These are phyloP conservation scores for Drosophila funebris DNA, from an alignment of 1,140 invertebrate species.

Conservation along the genomic window DNA sequence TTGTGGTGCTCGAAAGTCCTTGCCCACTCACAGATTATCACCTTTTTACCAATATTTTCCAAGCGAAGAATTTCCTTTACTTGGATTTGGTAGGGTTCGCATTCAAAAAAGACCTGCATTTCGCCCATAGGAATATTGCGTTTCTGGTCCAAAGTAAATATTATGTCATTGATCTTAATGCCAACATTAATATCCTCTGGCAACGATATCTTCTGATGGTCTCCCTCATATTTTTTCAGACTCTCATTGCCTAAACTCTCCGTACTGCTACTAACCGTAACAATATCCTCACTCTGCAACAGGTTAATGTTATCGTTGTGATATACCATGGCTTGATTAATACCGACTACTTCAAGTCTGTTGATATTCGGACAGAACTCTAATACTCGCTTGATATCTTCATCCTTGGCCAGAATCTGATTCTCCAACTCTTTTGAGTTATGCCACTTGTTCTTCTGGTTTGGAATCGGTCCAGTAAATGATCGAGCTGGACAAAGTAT, in stretches of 20 bases:
- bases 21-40: conserved; percentile 59
- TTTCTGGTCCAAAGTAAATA: neutral
- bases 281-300: neutral
- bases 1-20: neutral
- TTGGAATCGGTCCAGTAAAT: neutral
- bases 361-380: conserved; percentile 60
- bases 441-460: conserved; percentile 38
- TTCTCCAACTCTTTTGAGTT: conserved; percentile 49
- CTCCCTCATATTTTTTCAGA: neutral
- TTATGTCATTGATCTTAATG: conserved; percentile 39
- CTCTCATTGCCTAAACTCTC: neutral
- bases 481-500: conserved; percentile 16
- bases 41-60: conserved; percentile 58
- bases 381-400: conserved; percentile 56
- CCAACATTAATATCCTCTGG: neutral
- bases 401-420: conserved; percentile 12
- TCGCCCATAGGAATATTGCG: neutral
- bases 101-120: conserved; percentile 40
- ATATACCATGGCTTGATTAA: neutral
- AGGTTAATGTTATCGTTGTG: conserved; percentile 15
- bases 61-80: conserved; percentile 47
- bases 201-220: neutral
- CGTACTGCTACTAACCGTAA: conserved; percentile 29
- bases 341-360: conserved; percentile 59
- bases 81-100: conserved; percentile 49